A percentile compares a stretch with the other conserved stretches of the same genome.
These are phyloP conservation scores for Clarias pachynema DNA, from an alignment of 2,797 vertebrate genomes.

Conservation along the genomic window DNA sequence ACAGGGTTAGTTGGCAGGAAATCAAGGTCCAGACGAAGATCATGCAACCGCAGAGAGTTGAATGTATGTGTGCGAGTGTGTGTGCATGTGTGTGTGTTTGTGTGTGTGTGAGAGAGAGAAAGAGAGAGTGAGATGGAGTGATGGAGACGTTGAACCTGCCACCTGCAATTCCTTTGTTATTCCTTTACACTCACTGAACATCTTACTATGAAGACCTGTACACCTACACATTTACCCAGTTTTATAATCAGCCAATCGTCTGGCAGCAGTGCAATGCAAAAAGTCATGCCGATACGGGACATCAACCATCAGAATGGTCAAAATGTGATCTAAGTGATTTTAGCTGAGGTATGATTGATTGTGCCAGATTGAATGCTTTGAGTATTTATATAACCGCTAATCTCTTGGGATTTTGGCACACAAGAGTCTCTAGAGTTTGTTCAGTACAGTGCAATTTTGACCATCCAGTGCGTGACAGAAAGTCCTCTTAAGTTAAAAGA, in stretches of 20 bases:
- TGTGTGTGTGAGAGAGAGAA: conserved; percentile 19
- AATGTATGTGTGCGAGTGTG: conserved; percentile 34
- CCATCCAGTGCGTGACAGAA: background rate
- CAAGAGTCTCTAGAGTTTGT: background rate
- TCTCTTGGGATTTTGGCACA: background rate
- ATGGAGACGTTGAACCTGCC: conserved; percentile 23
- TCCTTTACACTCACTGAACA: background rate
- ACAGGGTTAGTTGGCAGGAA: conserved; percentile 56
- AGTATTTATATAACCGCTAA: background rate
- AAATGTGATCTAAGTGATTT: background rate
- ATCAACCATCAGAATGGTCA: background rate
- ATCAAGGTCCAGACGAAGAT: conserved; percentile 34
- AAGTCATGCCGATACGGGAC: background rate
- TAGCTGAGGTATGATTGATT: background rate
- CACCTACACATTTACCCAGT: background rate
- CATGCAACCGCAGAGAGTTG: conserved; percentile 26
- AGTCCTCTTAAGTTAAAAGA: background rate
- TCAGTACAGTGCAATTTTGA: background rate
- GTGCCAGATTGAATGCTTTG: background rate
- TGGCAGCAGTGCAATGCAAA: background rate
- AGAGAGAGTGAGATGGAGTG: conserved; percentile 12
- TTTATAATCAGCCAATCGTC: background rate
- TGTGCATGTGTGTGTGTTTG: conserved; percentile 27
- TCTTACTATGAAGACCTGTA: background rate
- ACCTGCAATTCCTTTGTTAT: conserved; percentile 37